Evolutionary conservation across 2,888 invertebrate species (phyloP), one percentile per base, ranked within the genome.

Genomic region (Agrilus cyanescens): DNA sequence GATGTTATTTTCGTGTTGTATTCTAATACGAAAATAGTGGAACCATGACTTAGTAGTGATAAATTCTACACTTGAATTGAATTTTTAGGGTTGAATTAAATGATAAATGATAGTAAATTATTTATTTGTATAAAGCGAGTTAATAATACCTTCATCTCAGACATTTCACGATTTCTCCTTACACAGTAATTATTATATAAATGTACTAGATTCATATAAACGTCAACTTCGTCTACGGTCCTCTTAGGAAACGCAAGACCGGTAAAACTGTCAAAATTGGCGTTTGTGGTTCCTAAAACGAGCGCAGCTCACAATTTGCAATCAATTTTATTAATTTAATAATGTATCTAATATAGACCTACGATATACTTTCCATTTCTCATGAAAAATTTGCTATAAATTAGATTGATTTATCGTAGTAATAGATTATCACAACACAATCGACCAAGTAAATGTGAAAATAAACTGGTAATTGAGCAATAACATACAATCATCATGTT

Each of bases 321-420:
- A 44, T 45, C 38, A 39, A 45, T 43, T 44, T 49, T 46, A 52
- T 52, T 55, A 56, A 54, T 53, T 58, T 58, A 58, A 55, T 54
- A 41, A 32, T 39, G 62, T 62, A 67, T 67, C 67, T 66, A 67
- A 67, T 67, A 66, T 66, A 67, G 67, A 67, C 65, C 66, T 67
- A 67, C 66, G 47, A 46, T 20, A 20, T 57, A 63, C 57, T 63
- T 66, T 63, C 61, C 60, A 65, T 64, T 56, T 60, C 54, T 57
- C 59, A 65, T 67, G 67, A 66, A 67, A 66, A 66, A 62, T 58
- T 57, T 47, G 39, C 44, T 47, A 49, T 46, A 46, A 46, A 47
- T 45, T 51, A 53, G 46, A 43, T 49, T 44, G 41, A 43, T 44
- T 44, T 45, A 38, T 44, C 53, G 50, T 50, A 50, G 54, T 54